Base-by-base conservation (phyloP, 2,113 vertebrate species). In the Litocranius walleri region DNA sequence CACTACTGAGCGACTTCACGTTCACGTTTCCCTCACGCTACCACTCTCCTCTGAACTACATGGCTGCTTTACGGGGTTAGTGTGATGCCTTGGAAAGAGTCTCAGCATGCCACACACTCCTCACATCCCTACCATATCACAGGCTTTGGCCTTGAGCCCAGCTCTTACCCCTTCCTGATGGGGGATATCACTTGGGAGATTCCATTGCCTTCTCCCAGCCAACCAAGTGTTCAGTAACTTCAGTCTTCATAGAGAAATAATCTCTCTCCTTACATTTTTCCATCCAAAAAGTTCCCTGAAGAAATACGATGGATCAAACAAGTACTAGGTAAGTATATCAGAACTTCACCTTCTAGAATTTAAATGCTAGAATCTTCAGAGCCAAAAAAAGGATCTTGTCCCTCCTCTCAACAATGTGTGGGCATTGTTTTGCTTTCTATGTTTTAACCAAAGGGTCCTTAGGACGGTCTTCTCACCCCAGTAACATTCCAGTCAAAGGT, bases 241-340 rank as follows among this genome's bases (percentile, higher is more conserved):
- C 45, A 74, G 25, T 17, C 29, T 61, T 91, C 52, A 83, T 71
- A 91, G 25, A 33, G n/a, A 77, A 77, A 62, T 82, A 36, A 91
- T 74, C 43, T 54, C 43, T 67, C n/a, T 23, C 25, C 21, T 64
- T 9, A 4, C 43, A 48, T 50, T 36, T 89, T 57, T 54, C 25
- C 48, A 78, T 59, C 33, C 45, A 92, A 48, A 92, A 92, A 89
- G 6, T 29, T 36, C 19, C 57, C 33, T 88, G 50, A 43, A 78
- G 71, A 83, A 62, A 88, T 52, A 15, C 5, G n/a, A 71, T 71
- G 45, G 50, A 21, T 80, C 27, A 71, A 80, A 64, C 50, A 59
- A 91, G 23, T 61, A 89, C 15, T 48, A 57, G 25, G 15, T 43
- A 67, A 64, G 7, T 59, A 80, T 80, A 29, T 57, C 52, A 3